These are phyloP conservation scores for Anguilla obscura DNA, from an alignment of 2,797 vertebrate genomes.

Conservation along the genomic window DNA sequence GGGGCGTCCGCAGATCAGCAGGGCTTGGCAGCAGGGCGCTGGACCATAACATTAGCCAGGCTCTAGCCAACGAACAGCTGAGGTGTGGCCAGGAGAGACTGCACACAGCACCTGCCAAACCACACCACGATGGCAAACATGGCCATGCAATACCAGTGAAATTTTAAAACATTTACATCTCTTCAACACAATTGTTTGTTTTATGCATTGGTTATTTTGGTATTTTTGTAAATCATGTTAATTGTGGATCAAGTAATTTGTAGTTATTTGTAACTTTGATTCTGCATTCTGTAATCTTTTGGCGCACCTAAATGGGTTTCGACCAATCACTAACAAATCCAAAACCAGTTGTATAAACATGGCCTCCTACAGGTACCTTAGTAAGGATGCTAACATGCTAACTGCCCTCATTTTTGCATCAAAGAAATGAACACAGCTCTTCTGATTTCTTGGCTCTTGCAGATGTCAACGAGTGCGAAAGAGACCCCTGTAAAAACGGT, in stretches of 20 bases:
- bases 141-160: background rate
- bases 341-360: constrained; percentile 56
- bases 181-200: background rate
- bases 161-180: background rate
- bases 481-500: constrained; percentile 93
- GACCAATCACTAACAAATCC: constrained; percentile 54
- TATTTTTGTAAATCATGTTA: constrained; percentile 26
- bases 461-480: constrained; percentile 98
- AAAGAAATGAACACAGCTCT: constrained; percentile 55
- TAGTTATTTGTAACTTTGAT: constrained; percentile 55
- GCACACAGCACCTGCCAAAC: background rate
- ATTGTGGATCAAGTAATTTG: constrained; percentile 33
- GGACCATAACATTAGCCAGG: background rate
- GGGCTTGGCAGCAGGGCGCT: background rate
- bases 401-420: constrained; percentile 55
- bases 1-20: background rate
- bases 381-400: constrained; percentile 57
- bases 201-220: background rate
- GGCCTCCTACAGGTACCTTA: constrained; percentile 56
- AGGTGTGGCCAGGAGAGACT: background rate
- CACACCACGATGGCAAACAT: background rate
- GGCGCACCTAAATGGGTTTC: constrained; percentile 46
- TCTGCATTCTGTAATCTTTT: constrained; percentile 36
- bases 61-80: background rate
- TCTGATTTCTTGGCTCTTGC: constrained; percentile 48